Percentiles rank a stretch among this genome's conserved stretches.
These are phyloP conservation scores for Eupithecia inturbata DNA, from an alignment of 2,888 invertebrate genomes.

Conservation along the genomic window DNA sequence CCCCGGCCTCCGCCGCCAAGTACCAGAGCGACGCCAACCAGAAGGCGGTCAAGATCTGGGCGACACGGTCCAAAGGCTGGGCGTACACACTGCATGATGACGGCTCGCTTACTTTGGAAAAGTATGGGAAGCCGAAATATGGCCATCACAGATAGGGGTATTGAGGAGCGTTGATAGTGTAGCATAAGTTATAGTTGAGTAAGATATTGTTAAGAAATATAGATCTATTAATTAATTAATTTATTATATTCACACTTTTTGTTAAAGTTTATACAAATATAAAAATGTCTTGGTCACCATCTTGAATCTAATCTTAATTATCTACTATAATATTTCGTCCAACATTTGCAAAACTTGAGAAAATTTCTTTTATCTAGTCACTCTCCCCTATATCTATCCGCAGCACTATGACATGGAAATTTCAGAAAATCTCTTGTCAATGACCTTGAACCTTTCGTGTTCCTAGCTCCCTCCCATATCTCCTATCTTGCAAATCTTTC, in stretches of 20 bases:
- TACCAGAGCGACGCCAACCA: constrained; percentile 76
- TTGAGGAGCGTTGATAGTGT: background rate
- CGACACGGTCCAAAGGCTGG: constrained; percentile 71
- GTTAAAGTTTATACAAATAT: background rate
- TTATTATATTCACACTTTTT: background rate
- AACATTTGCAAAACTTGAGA: background rate
- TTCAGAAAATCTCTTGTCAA: constrained; percentile 41
- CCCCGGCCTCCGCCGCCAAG: constrained; percentile 59
- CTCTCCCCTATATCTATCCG: constrained; percentile 93
- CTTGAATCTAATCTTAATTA: background rate
- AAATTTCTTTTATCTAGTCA: constrained; percentile 33
- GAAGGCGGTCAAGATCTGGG: constrained; percentile 76
- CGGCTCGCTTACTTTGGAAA: constrained; percentile 70
- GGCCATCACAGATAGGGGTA: constrained; percentile 38
- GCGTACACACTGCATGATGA: constrained; percentile 76
- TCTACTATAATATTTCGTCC: background rate
- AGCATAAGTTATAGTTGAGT: background rate
- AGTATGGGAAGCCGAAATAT: constrained; percentile 50
- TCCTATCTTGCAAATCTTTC: background rate
- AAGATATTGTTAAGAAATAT: constrained; percentile 5
- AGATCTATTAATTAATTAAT: constrained; percentile 1
- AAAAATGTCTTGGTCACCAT: background rate
- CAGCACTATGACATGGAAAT: constrained; percentile 87
- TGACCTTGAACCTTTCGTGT: background rate
- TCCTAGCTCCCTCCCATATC: background rate